Base-by-base conservation (phyloP, 2,797 vertebrate genomes). In the Siniperca obscura region DNA sequence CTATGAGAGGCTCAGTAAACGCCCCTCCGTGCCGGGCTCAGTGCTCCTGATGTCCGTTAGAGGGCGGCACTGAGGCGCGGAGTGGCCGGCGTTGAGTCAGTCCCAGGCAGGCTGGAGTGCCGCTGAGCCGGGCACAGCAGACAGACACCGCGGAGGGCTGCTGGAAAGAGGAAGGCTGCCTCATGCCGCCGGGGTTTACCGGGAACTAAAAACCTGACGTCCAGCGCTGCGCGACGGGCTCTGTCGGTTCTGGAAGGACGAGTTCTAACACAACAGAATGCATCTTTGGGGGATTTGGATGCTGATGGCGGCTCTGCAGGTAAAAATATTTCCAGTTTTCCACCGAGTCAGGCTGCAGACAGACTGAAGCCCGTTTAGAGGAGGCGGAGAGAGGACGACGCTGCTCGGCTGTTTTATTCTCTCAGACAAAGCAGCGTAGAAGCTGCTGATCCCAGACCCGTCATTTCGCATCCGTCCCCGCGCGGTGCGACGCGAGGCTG, bases 241-340 rank as follows among this genome's bases (percentile, higher is more conserved):
- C 42, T 50, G 30, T 48, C n/a, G 22, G n/a, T 34, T 57, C 44
- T 1, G 66, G 30, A 60, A 70, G 61, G 48, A 76, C 70, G 82
- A 86, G 74, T 78, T 78, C 56, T 34, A 13, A 7, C 16, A 21
- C 38, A 11, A 7, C 10, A 86, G 61, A 34, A 92, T 92, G 90
- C 69, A 52, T 82, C 55, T 65, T 17, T 19, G 25, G 5, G 70
- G 80, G 56, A 66, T 80, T 7, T 89, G 83, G 89, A 78, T 76
- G 75, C 44, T 86, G 78, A 68, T 84, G 83, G 83, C 76, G n/a
- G 42, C 89, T 59, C 59, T 90, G 85, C 80, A 90, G 91, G 91
- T 92, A 90, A 87, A 73, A 71, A 66, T 2, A 11, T 67, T 84
- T 36, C 16, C 4, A 38, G 16, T 67, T 38, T 6, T 34, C 9